Percentiles rank a stretch among this genome's conserved stretches.
Evolutionary conservation across 2,888 invertebrate genomes (phyloP).

Genomic region (Rutpela maculata): DNA sequence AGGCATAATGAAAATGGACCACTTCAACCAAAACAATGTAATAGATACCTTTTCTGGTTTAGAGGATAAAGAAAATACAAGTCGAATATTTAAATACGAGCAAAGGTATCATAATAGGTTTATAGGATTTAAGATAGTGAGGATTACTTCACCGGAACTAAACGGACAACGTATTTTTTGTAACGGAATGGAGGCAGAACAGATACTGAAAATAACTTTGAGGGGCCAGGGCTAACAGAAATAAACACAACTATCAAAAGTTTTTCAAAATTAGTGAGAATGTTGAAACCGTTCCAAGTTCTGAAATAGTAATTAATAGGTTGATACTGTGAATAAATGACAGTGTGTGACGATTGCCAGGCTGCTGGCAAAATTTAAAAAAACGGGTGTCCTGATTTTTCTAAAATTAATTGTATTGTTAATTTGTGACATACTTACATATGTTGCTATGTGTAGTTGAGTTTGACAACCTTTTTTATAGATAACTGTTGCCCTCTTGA

Average conservation of each 20-base stretch:
- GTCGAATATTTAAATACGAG: constrained; percentile 12
- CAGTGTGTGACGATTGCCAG: background rate
- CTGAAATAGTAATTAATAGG: constrained; percentile 25
- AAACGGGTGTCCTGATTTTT: background rate
- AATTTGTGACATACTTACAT: background rate
- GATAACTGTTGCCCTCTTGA: too few relatives aligned
- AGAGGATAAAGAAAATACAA: constrained; percentile 13
- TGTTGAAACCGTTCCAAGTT: constrained; percentile 13
- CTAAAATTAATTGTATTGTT: background rate
- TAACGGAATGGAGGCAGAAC: background rate
- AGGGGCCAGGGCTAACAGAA: background rate
- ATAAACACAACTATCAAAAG: constrained; percentile 7
- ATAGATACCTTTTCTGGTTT: constrained; percentile 57
- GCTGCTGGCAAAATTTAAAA: background rate
- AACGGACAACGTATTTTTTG: background rate
- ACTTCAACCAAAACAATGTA: constrained; percentile 67
- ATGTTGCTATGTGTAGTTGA: background rate
- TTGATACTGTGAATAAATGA: background rate
- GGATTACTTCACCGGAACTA: background rate
- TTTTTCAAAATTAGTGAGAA: constrained; percentile 7
- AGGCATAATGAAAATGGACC: constrained; percentile 60
- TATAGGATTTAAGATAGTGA: constrained; percentile 1
- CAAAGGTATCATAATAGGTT: background rate
- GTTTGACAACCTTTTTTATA: background rate
- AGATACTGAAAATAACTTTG: background rate